Evolutionary conservation across 2,888 invertebrate genomes (phyloP).

Genomic region (Liodrosophila aerea): DNA sequence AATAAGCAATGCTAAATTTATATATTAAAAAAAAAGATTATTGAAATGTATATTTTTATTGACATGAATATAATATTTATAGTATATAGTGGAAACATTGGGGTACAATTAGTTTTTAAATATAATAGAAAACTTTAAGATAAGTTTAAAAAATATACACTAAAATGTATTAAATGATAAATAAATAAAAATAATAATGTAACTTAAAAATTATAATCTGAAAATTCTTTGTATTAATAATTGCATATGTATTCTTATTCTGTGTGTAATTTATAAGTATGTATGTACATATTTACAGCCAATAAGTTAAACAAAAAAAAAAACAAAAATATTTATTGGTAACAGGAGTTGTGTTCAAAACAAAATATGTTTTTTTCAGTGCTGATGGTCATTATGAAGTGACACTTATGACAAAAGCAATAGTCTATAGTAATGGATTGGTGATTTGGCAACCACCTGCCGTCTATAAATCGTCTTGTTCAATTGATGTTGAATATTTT

Average conservation of each 20-base stretch:
- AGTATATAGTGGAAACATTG: too few species aligned
- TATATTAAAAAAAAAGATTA: too few species aligned
- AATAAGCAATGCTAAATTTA: too few species aligned
- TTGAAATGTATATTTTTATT: too few species aligned
- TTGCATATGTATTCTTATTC: slow-evolving; percentile 18
- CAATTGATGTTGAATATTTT: slow-evolving; percentile 98
- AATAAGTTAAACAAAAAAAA: slow-evolving; percentile 7
- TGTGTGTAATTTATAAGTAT: not conserved
- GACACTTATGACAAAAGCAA: slow-evolving; percentile 96
- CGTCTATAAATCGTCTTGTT: slow-evolving; percentile 98
- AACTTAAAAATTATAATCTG: not conserved
- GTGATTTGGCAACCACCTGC: slow-evolving; percentile 99
- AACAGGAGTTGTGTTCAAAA: slow-evolving; percentile 72
- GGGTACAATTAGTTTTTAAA: not conserved
- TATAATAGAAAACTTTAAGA: too few species aligned
- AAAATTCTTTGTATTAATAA: slow-evolving; percentile 2
- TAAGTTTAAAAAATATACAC: too few species aligned
- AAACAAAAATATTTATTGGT: slow-evolving; percentile 49
- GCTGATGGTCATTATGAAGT: slow-evolving; percentile 98
- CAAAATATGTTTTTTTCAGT: slow-evolving; percentile 85
- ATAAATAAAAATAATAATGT: not conserved
- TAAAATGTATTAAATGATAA: not conserved
- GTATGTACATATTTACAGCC: slow-evolving; percentile 12
- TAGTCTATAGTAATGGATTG: slow-evolving; percentile 94
- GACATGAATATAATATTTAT: too few species aligned